Evolutionary conservation across 2,113 vertebrate species (phyloP), one percentile per base, ranked within the genome.

Genomic region (Helogale parvula): DNA sequence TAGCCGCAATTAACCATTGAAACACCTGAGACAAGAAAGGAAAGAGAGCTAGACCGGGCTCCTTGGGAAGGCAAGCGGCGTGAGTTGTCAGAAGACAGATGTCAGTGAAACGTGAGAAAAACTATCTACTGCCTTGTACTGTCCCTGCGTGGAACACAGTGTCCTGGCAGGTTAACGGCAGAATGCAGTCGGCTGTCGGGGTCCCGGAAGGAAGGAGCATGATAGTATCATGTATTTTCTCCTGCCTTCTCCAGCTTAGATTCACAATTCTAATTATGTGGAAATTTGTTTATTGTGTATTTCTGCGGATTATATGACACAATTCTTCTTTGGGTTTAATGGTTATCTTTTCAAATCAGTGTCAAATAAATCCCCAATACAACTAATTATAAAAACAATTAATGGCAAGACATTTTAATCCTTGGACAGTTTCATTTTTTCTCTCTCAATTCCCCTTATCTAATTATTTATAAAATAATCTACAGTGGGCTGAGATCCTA

Each of bases 391-490:
- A 68, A 97, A 96, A 96, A 91, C 91, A 90, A 96, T 92, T 68
- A 97, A 90, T 76, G 72, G 47, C 68, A 95, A 88, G 87, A 90
- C 50, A 66, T 84, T 87, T 94, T 92, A 94, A 96, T 90, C 65
- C n/a, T 9, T 52, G 38, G 60, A 33, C 10, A 84, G n/a, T 33
- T 38, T 84, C 50, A 38, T 60, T 93, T 35, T 86, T 83, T 83
- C 47, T 80, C 83, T 96, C 71, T 77, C 38, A 33, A 35, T 94
- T 63, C 77, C 19, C 68, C 84, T 95, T 96, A 65, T 45, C 83
- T 94, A 91, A 97, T 98, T 97, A 96, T 96, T 98, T 97, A 90
- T 94, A 91, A 96, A 94, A 90, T 96, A 92, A 93, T 90, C 80
- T 93, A 81, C 52, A 23, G 25, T 79, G 71, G 81, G 77, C 90